Percentiles rank a stretch among this genome's conserved stretches.
phyloP scores from a whole-genome alignment of 2,888 invertebrate genomes.

The Silvanus unidentatus region DNA sequence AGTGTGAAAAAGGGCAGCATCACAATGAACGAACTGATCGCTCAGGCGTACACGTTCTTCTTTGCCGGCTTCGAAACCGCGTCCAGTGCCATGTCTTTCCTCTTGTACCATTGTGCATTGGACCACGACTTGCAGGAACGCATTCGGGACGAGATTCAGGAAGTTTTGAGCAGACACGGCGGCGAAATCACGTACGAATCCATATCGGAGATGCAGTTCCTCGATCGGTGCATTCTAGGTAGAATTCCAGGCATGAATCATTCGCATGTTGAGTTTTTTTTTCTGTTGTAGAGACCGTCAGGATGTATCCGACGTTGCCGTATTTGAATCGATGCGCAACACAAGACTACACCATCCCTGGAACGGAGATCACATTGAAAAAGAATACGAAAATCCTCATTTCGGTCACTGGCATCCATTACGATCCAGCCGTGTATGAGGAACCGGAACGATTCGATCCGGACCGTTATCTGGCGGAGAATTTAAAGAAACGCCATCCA shows the following conservation, averaged over 20 bases:
- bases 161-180: constrained; percentile 23
- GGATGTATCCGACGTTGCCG: constrained; percentile 1
- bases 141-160: constrained; percentile 35
- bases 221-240: constrained; percentile 40
- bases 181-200: constrained; percentile 39
- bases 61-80: constrained; percentile 42
- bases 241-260: neutral
- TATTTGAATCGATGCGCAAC: neutral
- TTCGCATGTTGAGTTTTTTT: too few species aligned
- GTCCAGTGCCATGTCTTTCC: constrained; percentile 40
- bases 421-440: neutral
- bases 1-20: neutral
- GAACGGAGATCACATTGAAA: neutral
- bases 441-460: constrained; percentile 1
- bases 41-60: constrained; percentile 43
- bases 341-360: constrained; percentile 1
- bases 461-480: neutral
- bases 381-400: constrained; percentile 1
- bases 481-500: neutral
- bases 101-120: constrained; percentile 38
- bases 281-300: constrained; percentile 2
- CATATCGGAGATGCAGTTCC: constrained; percentile 41
- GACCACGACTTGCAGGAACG: constrained; percentile 37
- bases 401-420: neutral
- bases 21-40: constrained; percentile 32